Conservation (phyloP, 2,113 vertebrate species). For the Rhadina sibilatrix region DNA sequence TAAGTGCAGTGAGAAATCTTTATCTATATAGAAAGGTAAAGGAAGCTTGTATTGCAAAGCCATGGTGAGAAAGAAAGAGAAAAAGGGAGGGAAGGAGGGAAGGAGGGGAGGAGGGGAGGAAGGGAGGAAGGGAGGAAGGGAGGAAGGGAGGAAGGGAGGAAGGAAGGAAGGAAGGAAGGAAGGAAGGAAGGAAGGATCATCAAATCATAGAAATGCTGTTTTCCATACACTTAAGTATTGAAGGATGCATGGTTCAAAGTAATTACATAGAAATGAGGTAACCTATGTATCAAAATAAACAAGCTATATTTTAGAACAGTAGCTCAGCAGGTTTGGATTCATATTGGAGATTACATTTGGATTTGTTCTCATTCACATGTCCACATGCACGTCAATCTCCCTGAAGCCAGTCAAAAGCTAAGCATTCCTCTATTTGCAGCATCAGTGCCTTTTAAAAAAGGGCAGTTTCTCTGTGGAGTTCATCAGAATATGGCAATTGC, state of each 20-base stretch:
- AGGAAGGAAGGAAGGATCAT: not conserved
- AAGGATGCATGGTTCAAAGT: not conserved
- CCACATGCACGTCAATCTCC: not conserved
- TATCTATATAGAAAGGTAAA: not conserved
- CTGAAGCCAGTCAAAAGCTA: not conserved
- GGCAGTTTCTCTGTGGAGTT: not conserved
- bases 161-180: not conserved
- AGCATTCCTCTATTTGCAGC: not conserved
- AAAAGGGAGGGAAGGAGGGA: not conserved
- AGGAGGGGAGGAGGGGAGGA: not conserved
- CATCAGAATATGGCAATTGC: not conserved
- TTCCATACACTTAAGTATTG: not conserved
- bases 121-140: no score
- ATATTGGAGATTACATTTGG: not conserved
- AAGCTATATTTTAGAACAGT: not conserved
- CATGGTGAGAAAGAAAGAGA: not conserved
- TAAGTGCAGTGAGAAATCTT: slow-evolving; percentile 19
- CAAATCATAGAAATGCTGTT: not conserved
- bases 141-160: accelerated
- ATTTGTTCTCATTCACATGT: not conserved
- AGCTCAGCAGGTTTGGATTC: not conserved
- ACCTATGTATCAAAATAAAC: not conserved
- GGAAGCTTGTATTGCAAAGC: not conserved
- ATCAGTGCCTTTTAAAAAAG: not conserved
- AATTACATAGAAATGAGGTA: not conserved